Evolutionary conservation across 2,113 vertebrate species (phyloP).

Genomic region (Crotophaga sulcirostris): DNA sequence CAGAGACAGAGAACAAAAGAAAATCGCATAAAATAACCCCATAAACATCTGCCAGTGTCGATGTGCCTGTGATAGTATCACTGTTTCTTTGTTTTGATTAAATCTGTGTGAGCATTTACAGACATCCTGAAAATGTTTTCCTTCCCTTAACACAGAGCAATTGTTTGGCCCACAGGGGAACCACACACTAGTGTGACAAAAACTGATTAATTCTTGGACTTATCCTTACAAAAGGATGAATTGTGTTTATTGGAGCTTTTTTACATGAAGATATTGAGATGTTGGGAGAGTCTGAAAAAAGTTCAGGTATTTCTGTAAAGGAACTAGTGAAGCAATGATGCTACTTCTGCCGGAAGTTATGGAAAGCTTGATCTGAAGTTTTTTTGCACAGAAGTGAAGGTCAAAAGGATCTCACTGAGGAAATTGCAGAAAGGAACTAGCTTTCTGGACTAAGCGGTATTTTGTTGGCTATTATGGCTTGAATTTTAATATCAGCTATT

Average conservation of each 20-base stretch:
- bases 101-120: neutral
- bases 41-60: neutral
- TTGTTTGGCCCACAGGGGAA: neutral
- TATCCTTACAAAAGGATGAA: neutral
- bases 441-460: neutral
- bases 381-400: neutral
- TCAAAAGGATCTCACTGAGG: neutral
- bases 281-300: neutral
- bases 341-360: neutral
- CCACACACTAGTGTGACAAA: neutral
- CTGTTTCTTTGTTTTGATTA: neutral
- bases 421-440: neutral
- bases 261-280: neutral
- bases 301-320: neutral
- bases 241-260: neutral
- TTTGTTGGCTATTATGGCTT: neutral
- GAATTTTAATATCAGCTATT: neutral
- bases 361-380: neutral
- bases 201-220: neutral
- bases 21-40: neutral
- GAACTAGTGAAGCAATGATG: neutral
- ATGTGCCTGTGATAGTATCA: neutral
- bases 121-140: neutral
- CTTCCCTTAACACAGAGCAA: neutral
- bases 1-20: neutral